These are phyloP conservation scores for Crypturellus undulatus DNA, from an alignment of 2,113 vertebrate genomes.

Conservation along the genomic window DNA sequence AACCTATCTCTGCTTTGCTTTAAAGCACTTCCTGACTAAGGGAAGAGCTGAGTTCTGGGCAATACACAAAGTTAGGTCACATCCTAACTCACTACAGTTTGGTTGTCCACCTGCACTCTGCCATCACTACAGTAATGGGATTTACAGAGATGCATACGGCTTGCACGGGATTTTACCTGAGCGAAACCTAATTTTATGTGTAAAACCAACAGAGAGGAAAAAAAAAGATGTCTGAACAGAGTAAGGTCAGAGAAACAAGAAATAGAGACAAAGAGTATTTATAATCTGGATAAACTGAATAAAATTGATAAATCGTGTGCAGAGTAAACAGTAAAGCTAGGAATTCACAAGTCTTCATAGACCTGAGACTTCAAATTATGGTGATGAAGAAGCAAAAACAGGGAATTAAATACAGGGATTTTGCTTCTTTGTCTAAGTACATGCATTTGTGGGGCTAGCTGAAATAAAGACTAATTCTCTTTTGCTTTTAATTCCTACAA, in stretches of 20 bases:
- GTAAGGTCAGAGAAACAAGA: background rate
- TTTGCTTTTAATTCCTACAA: constrained; percentile 8
- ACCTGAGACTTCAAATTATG: background rate
- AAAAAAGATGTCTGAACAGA: background rate
- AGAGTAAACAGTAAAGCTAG: background rate
- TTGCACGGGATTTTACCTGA: background rate
- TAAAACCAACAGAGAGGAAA: background rate
- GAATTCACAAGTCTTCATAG: background rate
- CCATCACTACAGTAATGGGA: background rate
- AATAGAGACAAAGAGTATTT: background rate
- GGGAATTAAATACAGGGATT: background rate
- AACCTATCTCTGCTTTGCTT: background rate
- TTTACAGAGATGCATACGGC: background rate
- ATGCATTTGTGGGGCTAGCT: background rate
- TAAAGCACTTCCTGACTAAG: background rate
- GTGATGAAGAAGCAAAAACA: background rate
- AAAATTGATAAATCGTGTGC: background rate
- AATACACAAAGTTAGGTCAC: background rate
- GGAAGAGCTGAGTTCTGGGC: background rate
- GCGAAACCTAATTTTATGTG: background rate
- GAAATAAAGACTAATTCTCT: background rate
- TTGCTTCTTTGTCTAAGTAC: background rate
- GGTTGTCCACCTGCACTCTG: background rate
- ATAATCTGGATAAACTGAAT: background rate
- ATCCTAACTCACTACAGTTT: background rate